A percentile compares a stretch with the other conserved stretches of the same genome.
phyloP scores from a whole-genome alignment of 2,888 invertebrate genomes.

The Tuberolachnus salignus region DNA sequence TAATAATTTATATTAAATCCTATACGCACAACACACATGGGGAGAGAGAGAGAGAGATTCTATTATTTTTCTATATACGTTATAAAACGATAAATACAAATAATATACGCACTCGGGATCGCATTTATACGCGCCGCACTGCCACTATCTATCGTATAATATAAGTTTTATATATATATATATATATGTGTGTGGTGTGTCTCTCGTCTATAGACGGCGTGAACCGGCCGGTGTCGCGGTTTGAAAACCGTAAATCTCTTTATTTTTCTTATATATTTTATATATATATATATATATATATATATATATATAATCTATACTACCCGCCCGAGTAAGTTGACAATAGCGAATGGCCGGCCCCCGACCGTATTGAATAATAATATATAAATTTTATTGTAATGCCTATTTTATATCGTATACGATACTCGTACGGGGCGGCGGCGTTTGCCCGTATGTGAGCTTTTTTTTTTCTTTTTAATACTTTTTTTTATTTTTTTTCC shows the following conservation, averaged over 20 bases:
- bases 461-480: constrained; percentile 1
- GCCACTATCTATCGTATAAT: neutral
- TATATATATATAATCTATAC: too few relatives aligned
- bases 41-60: too few relatives aligned
- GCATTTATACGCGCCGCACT: neutral
- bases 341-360: too few relatives aligned
- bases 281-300: too few relatives aligned
- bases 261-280: too few relatives aligned
- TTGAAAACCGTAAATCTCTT: constrained; percentile 44
- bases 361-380: too few relatives aligned
- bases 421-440: neutral
- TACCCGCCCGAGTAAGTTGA: too few relatives aligned
- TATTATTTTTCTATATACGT: too few relatives aligned
- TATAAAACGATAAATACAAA: too few relatives aligned
- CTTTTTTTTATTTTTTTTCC: too few relatives aligned
- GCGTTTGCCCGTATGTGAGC: neutral
- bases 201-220: constrained; percentile 30
- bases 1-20: too few relatives aligned
- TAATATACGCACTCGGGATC: constrained; percentile 21
- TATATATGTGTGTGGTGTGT: neutral
- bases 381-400: constrained; percentile 40
- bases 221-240: constrained; percentile 7
- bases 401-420: neutral
- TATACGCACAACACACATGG: too few relatives aligned
- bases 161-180: neutral